Evolutionary conservation across 2,888 invertebrate genomes (phyloP).

Genomic region (Cerceris rybyensis): DNA sequence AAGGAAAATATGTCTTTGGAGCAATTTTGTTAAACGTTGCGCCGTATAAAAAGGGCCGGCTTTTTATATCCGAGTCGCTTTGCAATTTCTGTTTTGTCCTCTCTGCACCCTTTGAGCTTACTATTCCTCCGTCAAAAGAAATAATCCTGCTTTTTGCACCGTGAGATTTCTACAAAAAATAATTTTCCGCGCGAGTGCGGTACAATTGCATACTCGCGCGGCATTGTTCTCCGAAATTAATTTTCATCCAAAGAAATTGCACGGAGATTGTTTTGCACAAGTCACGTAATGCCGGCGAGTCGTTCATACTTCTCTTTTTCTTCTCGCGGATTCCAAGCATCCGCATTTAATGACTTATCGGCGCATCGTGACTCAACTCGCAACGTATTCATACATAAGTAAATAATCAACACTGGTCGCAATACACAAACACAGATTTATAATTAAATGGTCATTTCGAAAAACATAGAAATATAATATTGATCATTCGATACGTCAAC

Average conservation of each 20-base stretch:
- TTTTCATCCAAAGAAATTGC: slow-evolving; percentile 41
- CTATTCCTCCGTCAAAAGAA: slow-evolving; percentile 43
- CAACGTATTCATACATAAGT: too few species aligned
- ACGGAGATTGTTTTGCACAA: slow-evolving; percentile 28
- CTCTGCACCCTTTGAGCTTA: slow-evolving; percentile 16
- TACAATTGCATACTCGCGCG: slow-evolving; percentile 37
- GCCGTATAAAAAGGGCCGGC: background rate
- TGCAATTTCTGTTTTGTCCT: background rate
- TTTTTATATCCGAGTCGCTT: background rate
- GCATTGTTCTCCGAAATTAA: slow-evolving; percentile 47
- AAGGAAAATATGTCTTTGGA: background rate
- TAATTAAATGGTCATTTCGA: too few species aligned
- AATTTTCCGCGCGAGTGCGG: slow-evolving; percentile 49
- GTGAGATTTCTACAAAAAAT: slow-evolving; percentile 46
- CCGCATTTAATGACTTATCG: background rate
- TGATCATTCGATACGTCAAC: too few species aligned
- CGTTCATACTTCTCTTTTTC: background rate
- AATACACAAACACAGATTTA: too few species aligned
- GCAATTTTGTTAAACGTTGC: background rate
- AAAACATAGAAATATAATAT: too few species aligned
- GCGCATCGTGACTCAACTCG: background rate
- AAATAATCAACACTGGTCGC: too few species aligned
- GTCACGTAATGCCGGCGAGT: background rate
- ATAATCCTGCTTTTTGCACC: slow-evolving; percentile 34
- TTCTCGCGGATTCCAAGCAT: background rate